phyloP scores from a whole-genome alignment of 1,140 invertebrate species.

The Dendroctonus ponderosae region DNA sequence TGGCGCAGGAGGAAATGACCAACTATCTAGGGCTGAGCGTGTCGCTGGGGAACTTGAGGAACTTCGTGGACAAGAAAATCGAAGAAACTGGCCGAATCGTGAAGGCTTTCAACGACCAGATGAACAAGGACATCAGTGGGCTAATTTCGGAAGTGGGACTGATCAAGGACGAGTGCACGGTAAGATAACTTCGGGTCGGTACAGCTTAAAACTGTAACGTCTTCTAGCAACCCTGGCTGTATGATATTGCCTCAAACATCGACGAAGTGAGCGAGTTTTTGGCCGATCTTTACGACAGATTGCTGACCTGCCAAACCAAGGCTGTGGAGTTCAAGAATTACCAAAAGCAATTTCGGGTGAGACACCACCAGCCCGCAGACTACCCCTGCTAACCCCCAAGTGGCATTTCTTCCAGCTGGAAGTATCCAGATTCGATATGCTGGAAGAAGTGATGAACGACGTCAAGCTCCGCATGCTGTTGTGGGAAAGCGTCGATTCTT shows the following conservation, averaged over 20 bases:
- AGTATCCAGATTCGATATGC: constrained; percentile 72
- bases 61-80: constrained; percentile 56
- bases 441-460: constrained; percentile 75
- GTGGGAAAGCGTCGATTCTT: constrained; percentile 73
- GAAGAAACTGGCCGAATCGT: constrained; percentile 58
- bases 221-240: constrained; percentile 68
- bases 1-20: constrained; percentile 44
- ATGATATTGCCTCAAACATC: constrained; percentile 68
- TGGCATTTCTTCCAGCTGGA: constrained; percentile 56
- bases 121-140: constrained; percentile 62
- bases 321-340: constrained; percentile 68
- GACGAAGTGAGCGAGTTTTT: constrained; percentile 62
- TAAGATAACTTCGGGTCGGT: constrained; percentile 44
- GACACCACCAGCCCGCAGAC: background rate
- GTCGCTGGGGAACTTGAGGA: constrained; percentile 53
- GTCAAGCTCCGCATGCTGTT: constrained; percentile 74
- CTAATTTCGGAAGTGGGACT: constrained; percentile 66
- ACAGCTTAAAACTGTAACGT: background rate
- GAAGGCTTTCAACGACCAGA: constrained; percentile 57
- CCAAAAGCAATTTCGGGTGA: constrained; percentile 71
- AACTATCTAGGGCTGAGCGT: constrained; percentile 51
- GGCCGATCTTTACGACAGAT: constrained; percentile 59
- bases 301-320: constrained; percentile 60
- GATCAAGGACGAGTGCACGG: constrained; percentile 63
- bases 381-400: background rate